Evolutionary conservation across 2,113 vertebrate genomes (phyloP).

Genomic region (Pluvialis apricaria): DNA sequence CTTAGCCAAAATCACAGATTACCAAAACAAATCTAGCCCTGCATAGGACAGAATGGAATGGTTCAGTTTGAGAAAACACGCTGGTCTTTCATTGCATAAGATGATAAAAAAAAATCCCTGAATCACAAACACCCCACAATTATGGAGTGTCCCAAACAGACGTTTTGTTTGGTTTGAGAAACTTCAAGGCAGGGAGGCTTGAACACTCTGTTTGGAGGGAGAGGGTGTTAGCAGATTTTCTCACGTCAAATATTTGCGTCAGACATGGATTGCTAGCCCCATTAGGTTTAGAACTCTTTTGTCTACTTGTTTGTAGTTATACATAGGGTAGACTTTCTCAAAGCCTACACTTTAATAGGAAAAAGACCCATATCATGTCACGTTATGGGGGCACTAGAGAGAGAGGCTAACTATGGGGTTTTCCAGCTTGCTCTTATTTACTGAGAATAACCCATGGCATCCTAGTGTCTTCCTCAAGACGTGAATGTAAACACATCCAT

Average conservation of each 20-base stretch:
- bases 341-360: not conserved
- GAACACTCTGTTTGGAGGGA: not conserved
- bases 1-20: constrained; percentile 21
- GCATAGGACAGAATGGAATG: not conserved
- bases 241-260: not conserved
- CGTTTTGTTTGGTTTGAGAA: not conserved
- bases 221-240: not conserved
- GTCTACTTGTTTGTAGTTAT: not conserved
- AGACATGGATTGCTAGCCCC: not conserved
- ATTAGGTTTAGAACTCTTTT: not conserved
- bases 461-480: not conserved
- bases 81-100: not conserved
- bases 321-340: not conserved
- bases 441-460: not conserved
- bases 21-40: constrained; percentile 1
- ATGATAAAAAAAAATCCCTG: not conserved
- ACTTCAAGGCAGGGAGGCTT: not conserved
- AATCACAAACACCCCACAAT: not conserved
- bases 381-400: not conserved
- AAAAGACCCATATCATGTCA: not conserved
- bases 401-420: not conserved
- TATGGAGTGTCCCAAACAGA: not conserved
- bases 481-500: not conserved
- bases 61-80: not conserved
- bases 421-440: not conserved